These are phyloP conservation scores for Psilopogon haemacephalus DNA, from an alignment of 2,113 vertebrate genomes.

Conservation along the genomic window DNA sequence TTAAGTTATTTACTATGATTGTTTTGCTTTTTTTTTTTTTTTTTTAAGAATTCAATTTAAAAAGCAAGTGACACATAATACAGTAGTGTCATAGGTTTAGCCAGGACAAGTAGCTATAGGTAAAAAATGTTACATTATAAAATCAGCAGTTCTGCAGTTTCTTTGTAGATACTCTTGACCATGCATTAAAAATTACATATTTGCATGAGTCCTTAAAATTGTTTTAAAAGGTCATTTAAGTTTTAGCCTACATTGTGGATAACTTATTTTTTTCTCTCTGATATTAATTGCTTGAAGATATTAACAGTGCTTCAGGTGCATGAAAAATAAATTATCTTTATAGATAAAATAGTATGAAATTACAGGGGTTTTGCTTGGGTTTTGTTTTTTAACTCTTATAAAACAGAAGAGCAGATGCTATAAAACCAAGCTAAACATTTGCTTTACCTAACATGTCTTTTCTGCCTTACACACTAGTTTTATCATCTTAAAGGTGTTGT, in stretches of 20 bases:
- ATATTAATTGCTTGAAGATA: neutral
- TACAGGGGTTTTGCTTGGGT: too few relatives aligned
- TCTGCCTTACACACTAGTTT: neutral
- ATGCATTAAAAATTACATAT: neutral
- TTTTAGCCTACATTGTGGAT: neutral
- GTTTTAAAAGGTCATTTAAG: neutral
- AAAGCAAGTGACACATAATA: neutral
- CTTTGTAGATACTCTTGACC: neutral
- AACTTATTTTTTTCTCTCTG: neutral
- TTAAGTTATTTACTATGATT: neutral
- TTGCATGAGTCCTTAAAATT: neutral
- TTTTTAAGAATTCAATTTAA: neutral
- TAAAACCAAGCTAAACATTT: neutral
- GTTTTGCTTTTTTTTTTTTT: neutral
- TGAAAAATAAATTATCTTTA: neutral
- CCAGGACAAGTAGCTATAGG: neutral
- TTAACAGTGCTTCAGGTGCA: neutral
- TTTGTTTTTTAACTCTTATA: neutral
- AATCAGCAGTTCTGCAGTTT: neutral
- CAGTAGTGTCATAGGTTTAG: neutral
- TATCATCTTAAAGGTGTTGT: neutral
- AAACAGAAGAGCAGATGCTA: neutral
- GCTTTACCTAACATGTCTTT: neutral
- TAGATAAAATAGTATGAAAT: neutral
- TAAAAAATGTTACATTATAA: neutral